These are phyloP conservation scores for Chelon auratus DNA, from an alignment of 2,797 vertebrate genomes.

Conservation along the genomic window DNA sequence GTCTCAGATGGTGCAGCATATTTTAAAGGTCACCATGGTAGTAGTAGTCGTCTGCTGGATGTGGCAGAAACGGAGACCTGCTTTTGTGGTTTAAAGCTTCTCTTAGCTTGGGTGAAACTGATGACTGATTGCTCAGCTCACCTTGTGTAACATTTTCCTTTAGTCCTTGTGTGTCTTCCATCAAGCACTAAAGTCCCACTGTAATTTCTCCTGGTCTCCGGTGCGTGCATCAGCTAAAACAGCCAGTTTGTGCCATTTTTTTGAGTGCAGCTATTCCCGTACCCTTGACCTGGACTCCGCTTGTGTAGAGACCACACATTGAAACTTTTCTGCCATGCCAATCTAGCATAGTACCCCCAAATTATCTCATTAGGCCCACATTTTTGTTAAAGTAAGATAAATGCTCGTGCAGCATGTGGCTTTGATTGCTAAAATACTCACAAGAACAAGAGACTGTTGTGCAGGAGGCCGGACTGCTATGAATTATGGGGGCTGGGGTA, in stretches of 20 bases:
- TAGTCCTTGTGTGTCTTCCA: slow-evolving; percentile 33
- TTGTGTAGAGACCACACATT: slow-evolving; percentile 61
- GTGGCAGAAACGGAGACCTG: slow-evolving; percentile 63
- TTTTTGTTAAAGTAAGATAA: slow-evolving; percentile 80
- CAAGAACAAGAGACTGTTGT: slow-evolving; percentile 83
- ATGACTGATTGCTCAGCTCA: slow-evolving; percentile 71
- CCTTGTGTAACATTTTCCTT: slow-evolving; percentile 41
- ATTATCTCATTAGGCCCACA: slow-evolving; percentile 80
- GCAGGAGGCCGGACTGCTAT: slow-evolving; percentile 52
- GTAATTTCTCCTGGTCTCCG: slow-evolving; percentile 40
- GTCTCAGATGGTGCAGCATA: slow-evolving; percentile 78
- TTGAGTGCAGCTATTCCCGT: slow-evolving; percentile 41
- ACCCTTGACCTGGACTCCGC: slow-evolving; percentile 32
- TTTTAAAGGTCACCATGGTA: slow-evolving; percentile 81
- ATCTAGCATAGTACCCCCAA: slow-evolving; percentile 58
- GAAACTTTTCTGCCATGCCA: slow-evolving; percentile 57
- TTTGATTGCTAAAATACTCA: slow-evolving; percentile 80
- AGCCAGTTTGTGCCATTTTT: slow-evolving; percentile 43
- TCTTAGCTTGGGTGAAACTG: slow-evolving; percentile 61
- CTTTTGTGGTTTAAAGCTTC: slow-evolving; percentile 53
- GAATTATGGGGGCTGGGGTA: slow-evolving; percentile 56
- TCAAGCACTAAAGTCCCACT: slow-evolving; percentile 30
- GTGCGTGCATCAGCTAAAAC: slow-evolving; percentile 46
- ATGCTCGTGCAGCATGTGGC: slow-evolving; percentile 79
- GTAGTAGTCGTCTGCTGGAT: slow-evolving; percentile 67